Evolutionary conservation across 2,113 vertebrate genomes (phyloP), one percentile per base, ranked within the genome.

Genomic region (Ictalurus furcatus): DNA sequence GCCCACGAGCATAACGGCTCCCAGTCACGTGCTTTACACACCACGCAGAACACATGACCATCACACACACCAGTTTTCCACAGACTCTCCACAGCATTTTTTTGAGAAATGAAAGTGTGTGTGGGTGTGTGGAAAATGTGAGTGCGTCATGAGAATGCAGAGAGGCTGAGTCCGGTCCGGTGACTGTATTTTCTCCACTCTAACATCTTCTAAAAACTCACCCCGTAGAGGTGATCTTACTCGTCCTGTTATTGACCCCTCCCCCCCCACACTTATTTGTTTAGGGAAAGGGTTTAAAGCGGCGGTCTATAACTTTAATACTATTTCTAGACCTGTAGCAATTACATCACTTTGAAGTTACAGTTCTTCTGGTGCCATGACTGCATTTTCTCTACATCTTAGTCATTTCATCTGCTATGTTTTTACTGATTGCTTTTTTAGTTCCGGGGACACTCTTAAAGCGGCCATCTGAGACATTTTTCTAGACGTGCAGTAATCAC

Each of bases 81-180:
- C 85, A 73, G n/a, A 58, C 85, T 76, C 71, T 52, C 37, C 56
- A 56, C 73, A 69, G 23, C 25, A 79, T 48, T 74, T 59, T 88
- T 85, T 88, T 85, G 40, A 83, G 80, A 76, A 90, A 65, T 87
- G 84, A 89, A 89, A 89, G 83, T 88, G 84, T 88, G 84, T 88
- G 84, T 84, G 69, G 83, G 87, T 65, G 78, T 84, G 79, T 61
- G 84, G 79, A 81, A 81, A 81, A 56, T 58, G 79, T 34, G 79
- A 58, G 54, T 80, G 79, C 76, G 44, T 79, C 76, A 79, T 52
- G 2, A 28, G 44, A 79, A 52, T n/a, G 76, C 76, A 52, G 19
- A 25, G 44, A 79, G 76, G 76, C 54, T 21, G 17, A 9, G 79
- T 81, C 37, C 52, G 52, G n/a, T 34, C 9, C 79, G 2, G 54